These are phyloP conservation scores for Xenopus laevis DNA, from an alignment of 2,113 vertebrate genomes.

Conservation along the genomic window DNA sequence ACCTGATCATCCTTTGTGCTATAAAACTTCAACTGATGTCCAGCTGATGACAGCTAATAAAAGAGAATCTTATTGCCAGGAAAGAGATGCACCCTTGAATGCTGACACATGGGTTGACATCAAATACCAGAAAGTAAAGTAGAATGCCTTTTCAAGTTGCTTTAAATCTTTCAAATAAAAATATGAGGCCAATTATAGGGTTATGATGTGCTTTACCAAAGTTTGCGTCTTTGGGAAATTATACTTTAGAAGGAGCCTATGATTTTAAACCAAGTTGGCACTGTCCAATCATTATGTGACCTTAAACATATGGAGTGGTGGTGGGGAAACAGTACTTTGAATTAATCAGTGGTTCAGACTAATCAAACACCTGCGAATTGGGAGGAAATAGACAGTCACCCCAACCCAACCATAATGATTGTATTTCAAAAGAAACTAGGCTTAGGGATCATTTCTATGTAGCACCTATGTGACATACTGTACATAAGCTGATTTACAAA, in stretches of 20 bases:
- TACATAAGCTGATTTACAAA: no score
- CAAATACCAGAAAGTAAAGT: slow-evolving; percentile 35
- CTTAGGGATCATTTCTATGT: no score
- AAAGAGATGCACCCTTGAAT: slow-evolving; percentile 41
- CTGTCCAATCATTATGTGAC: neutral
- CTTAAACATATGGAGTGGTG: neutral
- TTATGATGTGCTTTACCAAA: slow-evolving; percentile 13
- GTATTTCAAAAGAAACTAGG: no score
- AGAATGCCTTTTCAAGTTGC: slow-evolving; percentile 21
- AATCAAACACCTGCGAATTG: no score
- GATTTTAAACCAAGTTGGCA: neutral
- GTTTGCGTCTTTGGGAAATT: neutral
- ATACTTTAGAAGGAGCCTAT: neutral
- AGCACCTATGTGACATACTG: no score
- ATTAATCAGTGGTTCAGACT: no score
- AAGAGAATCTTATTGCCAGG: slow-evolving; percentile 39
- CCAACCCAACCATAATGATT: no score
- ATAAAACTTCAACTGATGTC: slow-evolving; percentile 42
- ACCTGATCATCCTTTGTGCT: slow-evolving; percentile 42
- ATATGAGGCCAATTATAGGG: slow-evolving; percentile 24
- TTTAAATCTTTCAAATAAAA: slow-evolving; percentile 30
- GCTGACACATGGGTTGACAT: slow-evolving; percentile 43
- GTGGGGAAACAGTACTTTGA: no score
- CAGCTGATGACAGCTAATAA: slow-evolving; percentile 45
- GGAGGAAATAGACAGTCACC: no score